Conservation (phyloP, 2,113 vertebrate species). For the Pungitius pungitius region DNA sequence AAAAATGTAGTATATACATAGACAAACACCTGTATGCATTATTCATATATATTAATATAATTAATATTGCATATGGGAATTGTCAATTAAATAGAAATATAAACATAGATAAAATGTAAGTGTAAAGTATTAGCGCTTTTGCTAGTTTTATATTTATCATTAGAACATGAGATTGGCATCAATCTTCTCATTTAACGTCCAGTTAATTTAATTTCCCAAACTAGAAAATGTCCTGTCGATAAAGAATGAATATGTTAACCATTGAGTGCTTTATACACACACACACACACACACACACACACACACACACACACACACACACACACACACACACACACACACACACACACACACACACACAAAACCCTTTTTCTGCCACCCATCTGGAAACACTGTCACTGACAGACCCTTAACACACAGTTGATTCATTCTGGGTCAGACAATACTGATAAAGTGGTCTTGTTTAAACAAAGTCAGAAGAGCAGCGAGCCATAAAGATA, state of each 20-base stretch:
- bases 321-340: conserved; percentile 9
- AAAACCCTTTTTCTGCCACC: not conserved
- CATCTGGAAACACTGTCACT: conserved; percentile 31
- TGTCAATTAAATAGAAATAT: no score
- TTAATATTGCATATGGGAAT: no score
- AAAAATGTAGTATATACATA: no score
- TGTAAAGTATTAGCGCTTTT: no score
- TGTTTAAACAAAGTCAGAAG: conserved; percentile 49
- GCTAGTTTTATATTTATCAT: not conserved
- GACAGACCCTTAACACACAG: conserved; percentile 47
- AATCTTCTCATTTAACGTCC: not conserved
- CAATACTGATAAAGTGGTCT: conserved; percentile 35
- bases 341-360: conserved; percentile 2
- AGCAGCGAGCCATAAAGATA: conserved; percentile 14
- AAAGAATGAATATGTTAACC: not conserved
- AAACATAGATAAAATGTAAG: no score
- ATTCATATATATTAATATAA: no score
- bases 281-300: conserved; percentile 3
- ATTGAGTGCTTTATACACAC: not conserved
- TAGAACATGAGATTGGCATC: not conserved
- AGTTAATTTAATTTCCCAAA: not conserved
- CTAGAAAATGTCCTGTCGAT: not conserved
- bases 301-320: conserved; percentile 20
- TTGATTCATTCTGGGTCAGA: conserved; percentile 50
- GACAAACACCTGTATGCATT: no score